phyloP scores from a whole-genome alignment of 2,888 invertebrate species.

The Cinara cedri region DNA sequence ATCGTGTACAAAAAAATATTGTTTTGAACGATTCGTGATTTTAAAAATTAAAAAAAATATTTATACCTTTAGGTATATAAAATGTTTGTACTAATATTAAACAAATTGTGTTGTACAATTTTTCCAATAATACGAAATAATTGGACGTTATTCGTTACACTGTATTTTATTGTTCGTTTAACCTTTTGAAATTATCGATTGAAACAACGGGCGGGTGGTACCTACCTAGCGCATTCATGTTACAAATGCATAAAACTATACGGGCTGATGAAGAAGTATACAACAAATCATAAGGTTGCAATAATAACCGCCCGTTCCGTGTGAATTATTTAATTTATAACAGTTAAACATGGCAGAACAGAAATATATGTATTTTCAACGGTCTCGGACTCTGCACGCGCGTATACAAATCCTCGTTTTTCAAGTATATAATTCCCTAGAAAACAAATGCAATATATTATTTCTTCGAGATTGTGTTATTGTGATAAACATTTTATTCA shows the following conservation, averaged over 20 bases:
- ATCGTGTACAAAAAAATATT: no score
- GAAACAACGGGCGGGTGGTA: background rate
- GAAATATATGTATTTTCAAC: background rate
- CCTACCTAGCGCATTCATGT: background rate
- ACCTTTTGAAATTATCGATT: background rate
- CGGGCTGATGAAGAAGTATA: background rate
- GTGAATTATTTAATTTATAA: conserved; percentile 17
- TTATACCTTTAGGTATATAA: no score
- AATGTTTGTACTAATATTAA: no score
- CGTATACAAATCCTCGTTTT: background rate
- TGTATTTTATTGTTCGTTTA: background rate
- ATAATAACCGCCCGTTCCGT: background rate
- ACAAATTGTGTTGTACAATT: no score
- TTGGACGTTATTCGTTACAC: no score
- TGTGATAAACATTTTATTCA: conserved; percentile 24
- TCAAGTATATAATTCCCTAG: background rate
- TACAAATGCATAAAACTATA: background rate
- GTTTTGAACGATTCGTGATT: no score
- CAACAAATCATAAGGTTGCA: background rate
- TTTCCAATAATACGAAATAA: no score
- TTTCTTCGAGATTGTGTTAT: background rate
- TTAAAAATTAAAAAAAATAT: no score
- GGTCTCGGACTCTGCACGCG: background rate
- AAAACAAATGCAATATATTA: background rate
- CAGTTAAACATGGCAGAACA: background rate